Evolutionary conservation across 2,797 vertebrate genomes (phyloP).

Genomic region (Microctenopoma lineatum): DNA sequence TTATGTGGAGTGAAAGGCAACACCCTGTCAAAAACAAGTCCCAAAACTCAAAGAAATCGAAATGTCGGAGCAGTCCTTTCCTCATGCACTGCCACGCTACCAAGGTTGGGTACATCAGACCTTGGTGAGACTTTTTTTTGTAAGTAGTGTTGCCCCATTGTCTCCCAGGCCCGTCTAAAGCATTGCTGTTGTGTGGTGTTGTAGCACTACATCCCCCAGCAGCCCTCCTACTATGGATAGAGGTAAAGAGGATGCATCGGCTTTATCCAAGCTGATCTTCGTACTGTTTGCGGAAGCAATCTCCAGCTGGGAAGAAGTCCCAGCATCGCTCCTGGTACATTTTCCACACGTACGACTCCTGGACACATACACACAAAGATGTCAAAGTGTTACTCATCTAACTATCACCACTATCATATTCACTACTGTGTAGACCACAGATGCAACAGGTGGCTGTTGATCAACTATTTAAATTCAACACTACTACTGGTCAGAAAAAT

Average conservation of each 20-base stretch:
- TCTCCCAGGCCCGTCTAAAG: conserved; percentile 45
- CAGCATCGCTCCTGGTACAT: conserved; percentile 99
- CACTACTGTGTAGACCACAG: background rate
- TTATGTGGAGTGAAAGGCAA: conserved; percentile 84
- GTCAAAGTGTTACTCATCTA: background rate
- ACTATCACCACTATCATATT: too few species aligned
- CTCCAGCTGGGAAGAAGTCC: conserved; percentile 99
- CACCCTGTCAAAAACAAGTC: conserved; percentile 75
- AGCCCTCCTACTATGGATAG: conserved; percentile 12
- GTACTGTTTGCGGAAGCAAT: conserved; percentile 99
- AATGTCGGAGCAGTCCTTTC: conserved; percentile 59
- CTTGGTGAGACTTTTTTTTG: conserved; percentile 23
- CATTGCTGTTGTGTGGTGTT: conserved; percentile 29
- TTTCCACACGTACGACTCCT: conserved; percentile 99
- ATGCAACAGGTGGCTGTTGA: background rate
- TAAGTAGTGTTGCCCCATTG: conserved; percentile 18
- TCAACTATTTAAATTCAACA: background rate
- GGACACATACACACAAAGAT: conserved; percentile 52
- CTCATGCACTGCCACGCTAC: conserved; percentile 57
- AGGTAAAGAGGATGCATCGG: conserved; percentile 41
- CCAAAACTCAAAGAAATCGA: conserved; percentile 59
- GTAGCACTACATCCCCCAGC: conserved; percentile 47
- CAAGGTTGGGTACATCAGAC: conserved; percentile 55
- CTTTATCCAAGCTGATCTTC: conserved; percentile 94
- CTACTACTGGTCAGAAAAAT: background rate